Evolutionary conservation across 2,888 invertebrate species (phyloP), one percentile per base, ranked within the genome.

Genomic region (Athetis lepigone): DNA sequence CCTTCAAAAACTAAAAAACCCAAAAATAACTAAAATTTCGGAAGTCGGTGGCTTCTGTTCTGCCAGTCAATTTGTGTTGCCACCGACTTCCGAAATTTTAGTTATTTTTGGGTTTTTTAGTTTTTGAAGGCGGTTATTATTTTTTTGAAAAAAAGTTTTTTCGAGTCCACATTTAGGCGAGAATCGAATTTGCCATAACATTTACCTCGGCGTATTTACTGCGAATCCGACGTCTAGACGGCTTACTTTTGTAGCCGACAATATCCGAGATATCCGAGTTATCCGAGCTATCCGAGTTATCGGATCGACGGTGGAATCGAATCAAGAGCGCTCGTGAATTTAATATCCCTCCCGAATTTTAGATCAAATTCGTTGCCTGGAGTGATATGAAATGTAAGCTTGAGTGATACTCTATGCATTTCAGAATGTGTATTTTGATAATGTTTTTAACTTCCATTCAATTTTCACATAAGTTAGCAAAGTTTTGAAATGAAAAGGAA

Each of bases 191-290:
- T 77, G 77, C 54, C 40, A 43, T 47, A 70, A 75, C 45, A 54
- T 70, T 70, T 70, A 64, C 54, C 27, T 50, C 42, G 27, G 5
- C 72, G 70, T 75, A 54, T 72, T 76, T 57, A 76, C 65, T 21
- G 21, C 16, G 42, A 42, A 33, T 45, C 50, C 65, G 37, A 43
- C 45, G 57, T 77, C 66, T 65, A 77, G 72, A 76, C 71, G 45
- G 72, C 54, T 71, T 71, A 77, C 72, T 77, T 72, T 72, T 77
- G 66, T 77, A 47, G 39, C 73, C 27, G 13, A 36, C 29, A 42
- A 75, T 49, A 76, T 21, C 46, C 43, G 39, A 68, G 45, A 47
- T 63, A 49, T 46, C 58, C n/a, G n/a, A n/a, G n/a, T n/a, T n/a
- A n/a, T n/a, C n/a, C n/a, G n/a, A n/a, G n/a, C n/a, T n/a, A n/a